A percentile compares a stretch with the other conserved stretches of the same genome.
Evolutionary conservation across 2,888 invertebrate genomes (phyloP).

Genomic region (Brachyptera putata): DNA sequence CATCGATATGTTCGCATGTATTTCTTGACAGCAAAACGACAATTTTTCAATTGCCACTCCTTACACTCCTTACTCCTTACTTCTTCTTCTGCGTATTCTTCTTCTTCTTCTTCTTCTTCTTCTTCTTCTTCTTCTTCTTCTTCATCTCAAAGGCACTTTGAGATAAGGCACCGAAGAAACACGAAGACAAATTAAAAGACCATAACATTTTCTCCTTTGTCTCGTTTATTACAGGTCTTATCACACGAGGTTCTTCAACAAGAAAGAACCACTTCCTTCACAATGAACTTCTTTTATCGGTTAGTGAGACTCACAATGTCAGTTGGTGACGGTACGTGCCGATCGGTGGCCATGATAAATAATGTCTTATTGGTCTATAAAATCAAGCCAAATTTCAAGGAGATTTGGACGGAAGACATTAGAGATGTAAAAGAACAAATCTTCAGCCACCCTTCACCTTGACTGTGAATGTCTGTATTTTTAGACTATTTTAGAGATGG

Average conservation of each 20-base stretch:
- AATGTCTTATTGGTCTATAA: neutral
- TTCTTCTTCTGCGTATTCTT: no score
- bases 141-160: neutral
- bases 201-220: slow-evolving; percentile 29
- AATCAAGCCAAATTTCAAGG: neutral
- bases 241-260: slow-evolving; percentile 20
- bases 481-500: no score
- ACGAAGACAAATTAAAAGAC: slow-evolving; percentile 31
- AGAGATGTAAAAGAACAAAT: no score
- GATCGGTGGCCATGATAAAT: neutral
- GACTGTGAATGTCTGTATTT: no score
- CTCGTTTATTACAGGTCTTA: slow-evolving; percentile 29
- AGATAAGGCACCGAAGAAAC: slow-evolving; percentile 12
- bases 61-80: no score
- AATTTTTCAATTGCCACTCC: no score
- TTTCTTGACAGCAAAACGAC: no score
- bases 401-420: no score
- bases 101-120: no score
- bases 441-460: no score
- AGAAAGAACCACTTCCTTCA: slow-evolving; percentile 29
- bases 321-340: neutral
- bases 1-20: no score
- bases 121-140: no score
- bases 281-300: slow-evolving; percentile 32
- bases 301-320: slow-evolving; percentile 5